Conservation (phyloP, 2,888 invertebrate genomes). For the Strigamia crassipes region DNA sequence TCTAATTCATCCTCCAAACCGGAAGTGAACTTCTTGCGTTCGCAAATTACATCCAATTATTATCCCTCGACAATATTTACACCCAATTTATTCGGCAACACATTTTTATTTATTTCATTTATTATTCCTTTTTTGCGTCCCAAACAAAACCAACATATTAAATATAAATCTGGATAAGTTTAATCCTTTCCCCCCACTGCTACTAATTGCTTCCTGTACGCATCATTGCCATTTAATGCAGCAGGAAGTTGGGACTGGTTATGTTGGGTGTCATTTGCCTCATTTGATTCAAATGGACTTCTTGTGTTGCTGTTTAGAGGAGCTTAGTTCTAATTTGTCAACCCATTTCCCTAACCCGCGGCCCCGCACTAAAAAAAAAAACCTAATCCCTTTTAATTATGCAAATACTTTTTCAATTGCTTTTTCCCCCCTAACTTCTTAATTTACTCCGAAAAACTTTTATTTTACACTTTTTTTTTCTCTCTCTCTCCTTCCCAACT, state of each 20-base stretch:
- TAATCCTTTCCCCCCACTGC: conserved; percentile 40
- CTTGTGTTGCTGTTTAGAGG: conserved; percentile 32
- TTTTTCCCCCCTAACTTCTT: background rate
- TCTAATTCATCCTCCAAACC: background rate
- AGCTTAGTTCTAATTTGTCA: conserved; percentile 22
- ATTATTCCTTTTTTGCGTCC: background rate
- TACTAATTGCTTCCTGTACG: conserved; percentile 42
- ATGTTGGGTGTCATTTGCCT: conserved; percentile 40
- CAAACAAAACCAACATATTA: background rate
- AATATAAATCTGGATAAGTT: conserved; percentile 24
- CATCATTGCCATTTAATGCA: conserved; percentile 42
- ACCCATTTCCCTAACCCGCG: conserved; percentile 24
- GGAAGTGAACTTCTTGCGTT: conserved; percentile 4
- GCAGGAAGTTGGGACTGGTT: conserved; percentile 33
- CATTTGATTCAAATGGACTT: conserved; percentile 37
- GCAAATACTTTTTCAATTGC: conserved; percentile 7
- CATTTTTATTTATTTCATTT: background rate
- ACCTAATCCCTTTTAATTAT: conserved; percentile 38
- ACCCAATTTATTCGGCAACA: background rate
- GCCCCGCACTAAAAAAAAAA: background rate
- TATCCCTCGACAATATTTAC: conserved; percentile 35
- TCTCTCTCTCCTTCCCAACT: background rate
- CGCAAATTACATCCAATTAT: conserved; percentile 30
- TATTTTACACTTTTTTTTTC: background rate
- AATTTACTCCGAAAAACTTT: too few relatives aligned